Evolutionary conservation across 2,797 vertebrate genomes (phyloP).

Genomic region (Threskiornis aethiopicus): DNA sequence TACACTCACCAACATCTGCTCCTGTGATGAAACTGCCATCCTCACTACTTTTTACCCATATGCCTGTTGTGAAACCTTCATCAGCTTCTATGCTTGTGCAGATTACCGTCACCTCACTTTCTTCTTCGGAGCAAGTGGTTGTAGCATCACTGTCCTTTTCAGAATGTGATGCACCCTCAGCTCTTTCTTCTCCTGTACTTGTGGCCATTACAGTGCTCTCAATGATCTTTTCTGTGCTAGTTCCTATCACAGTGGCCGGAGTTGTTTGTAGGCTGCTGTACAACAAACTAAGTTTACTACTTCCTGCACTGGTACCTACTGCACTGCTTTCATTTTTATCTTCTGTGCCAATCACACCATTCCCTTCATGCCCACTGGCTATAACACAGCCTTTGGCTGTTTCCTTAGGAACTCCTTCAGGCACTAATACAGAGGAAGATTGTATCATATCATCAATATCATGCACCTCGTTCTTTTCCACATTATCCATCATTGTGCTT

Average conservation of each 20-base stretch:
- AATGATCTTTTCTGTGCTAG: slow-evolving; percentile 38
- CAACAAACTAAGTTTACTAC: background rate
- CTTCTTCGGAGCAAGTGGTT: slow-evolving; percentile 64
- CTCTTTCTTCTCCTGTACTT: slow-evolving; percentile 53
- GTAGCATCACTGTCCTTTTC: slow-evolving; percentile 62
- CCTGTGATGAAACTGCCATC: background rate
- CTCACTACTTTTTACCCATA: background rate
- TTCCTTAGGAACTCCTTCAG: background rate
- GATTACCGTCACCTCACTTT: slow-evolving; percentile 8
- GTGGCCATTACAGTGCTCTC: slow-evolving; percentile 46
- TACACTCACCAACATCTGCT: slow-evolving; percentile 52
- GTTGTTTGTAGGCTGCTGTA: background rate
- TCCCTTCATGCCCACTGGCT: background rate
- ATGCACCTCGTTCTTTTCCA: background rate
- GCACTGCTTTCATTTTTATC: slow-evolving; percentile 51
- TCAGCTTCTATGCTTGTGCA: slow-evolving; percentile 79
- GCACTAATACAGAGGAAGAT: background rate
- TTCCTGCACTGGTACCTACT: slow-evolving; percentile 69
- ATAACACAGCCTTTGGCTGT: background rate
- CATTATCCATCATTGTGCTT: background rate
- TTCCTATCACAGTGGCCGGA: background rate
- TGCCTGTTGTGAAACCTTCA: slow-evolving; percentile 60
- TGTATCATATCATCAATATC: background rate
- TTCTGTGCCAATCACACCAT: background rate
- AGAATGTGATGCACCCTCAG: background rate